phyloP scores from a whole-genome alignment of 2,888 invertebrate genomes.

The Drosophila fungiperda region DNA sequence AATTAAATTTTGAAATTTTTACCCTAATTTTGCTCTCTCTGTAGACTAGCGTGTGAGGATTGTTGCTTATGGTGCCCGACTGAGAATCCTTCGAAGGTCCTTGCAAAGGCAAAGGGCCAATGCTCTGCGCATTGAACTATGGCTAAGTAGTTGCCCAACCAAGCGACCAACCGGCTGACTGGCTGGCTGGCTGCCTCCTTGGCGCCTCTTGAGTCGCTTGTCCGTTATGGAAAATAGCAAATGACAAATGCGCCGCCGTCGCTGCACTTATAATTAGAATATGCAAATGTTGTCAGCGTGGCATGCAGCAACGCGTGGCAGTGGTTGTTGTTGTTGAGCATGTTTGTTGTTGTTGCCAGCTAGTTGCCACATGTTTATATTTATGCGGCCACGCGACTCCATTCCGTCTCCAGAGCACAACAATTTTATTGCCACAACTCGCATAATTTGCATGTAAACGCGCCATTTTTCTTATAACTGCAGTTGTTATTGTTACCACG shows the following conservation, averaged over 20 bases:
- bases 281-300: constrained; percentile 77
- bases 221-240: constrained; percentile 75
- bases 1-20: neutral
- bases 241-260: constrained; percentile 69
- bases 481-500: constrained; percentile 31
- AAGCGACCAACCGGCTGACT: constrained; percentile 5
- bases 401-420: constrained; percentile 30
- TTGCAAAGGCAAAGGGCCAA: constrained; percentile 83
- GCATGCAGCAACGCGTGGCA: constrained; percentile 39
- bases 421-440: constrained; percentile 76
- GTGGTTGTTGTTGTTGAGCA: neutral
- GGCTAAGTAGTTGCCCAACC: constrained; percentile 59
- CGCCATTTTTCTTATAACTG: constrained; percentile 75
- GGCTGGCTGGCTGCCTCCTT: constrained; percentile 11
- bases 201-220: constrained; percentile 52
- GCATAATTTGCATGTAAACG: constrained; percentile 83
- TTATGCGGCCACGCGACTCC: constrained; percentile 65
- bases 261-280: constrained; percentile 77
- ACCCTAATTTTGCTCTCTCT: neutral
- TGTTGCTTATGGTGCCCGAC: constrained; percentile 24
- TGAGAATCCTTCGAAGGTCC: constrained; percentile 70
- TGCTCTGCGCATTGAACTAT: constrained; percentile 81
- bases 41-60: constrained; percentile 12
- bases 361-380: constrained; percentile 78
- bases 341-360: constrained; percentile 9